Percentiles rank a stretch among this genome's conserved stretches.
These are phyloP conservation scores for Diadumene lineata DNA, from an alignment of 92 coral and sea anemone genomes.

Conservation along the genomic window DNA sequence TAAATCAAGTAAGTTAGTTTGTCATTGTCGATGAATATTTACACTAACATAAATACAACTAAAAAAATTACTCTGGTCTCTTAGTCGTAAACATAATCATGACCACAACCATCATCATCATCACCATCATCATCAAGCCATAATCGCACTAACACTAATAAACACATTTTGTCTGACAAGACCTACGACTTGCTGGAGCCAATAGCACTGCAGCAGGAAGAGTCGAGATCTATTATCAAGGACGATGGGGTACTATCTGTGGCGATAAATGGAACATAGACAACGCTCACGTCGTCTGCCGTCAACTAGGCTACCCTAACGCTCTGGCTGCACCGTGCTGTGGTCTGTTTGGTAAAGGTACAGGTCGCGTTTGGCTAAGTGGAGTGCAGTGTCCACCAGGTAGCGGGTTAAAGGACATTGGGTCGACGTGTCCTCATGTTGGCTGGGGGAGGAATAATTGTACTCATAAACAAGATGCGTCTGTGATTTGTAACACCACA, in stretches of 20 bases:
- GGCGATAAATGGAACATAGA: constrained; percentile 37
- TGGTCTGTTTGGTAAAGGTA: constrained; percentile 50
- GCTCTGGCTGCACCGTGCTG: constrained; percentile 63
- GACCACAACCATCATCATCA: neutral
- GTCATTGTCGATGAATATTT: neutral
- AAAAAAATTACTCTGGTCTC: neutral
- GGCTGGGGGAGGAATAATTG: constrained; percentile 64
- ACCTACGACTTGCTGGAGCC: constrained; percentile 32
- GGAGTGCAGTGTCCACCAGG: constrained; percentile 19
- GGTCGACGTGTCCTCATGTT: constrained; percentile 38
- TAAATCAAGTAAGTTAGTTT: constrained; percentile 3
- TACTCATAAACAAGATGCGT: constrained; percentile 41
- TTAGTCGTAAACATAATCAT: neutral
- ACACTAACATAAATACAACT: neutral
- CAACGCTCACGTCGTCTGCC: constrained; percentile 56
- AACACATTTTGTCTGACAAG: neutral
- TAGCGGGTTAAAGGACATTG: constrained; percentile 37
- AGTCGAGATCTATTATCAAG: constrained; percentile 47
- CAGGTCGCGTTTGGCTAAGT: constrained; percentile 59
- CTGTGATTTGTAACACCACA: constrained; percentile 45
- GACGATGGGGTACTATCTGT: constrained; percentile 73
- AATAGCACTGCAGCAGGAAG: constrained; percentile 39
- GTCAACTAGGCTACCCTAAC: constrained; percentile 47
- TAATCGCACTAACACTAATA: neutral
- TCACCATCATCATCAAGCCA: neutral